Evolutionary conservation across 2,113 vertebrate species (phyloP).

Genomic region (Ursus arctos): DNA sequence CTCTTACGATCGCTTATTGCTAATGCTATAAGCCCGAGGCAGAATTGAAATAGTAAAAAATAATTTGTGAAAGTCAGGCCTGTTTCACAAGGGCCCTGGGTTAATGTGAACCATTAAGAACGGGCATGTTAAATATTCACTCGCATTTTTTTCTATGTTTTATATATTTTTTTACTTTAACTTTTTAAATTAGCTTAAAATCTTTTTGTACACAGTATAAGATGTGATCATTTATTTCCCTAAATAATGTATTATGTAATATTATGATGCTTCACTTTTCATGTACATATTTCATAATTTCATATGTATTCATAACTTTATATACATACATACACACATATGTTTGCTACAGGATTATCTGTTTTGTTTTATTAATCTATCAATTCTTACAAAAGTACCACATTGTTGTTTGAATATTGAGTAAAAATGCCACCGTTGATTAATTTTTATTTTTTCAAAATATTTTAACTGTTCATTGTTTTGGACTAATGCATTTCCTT

Average conservation of each 20-base stretch:
- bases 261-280: not conserved
- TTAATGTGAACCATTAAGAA: constrained; percentile 71
- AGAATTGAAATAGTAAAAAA: constrained; percentile 69
- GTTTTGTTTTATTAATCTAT: not conserved
- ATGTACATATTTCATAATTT: not conserved
- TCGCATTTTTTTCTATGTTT: constrained; percentile 36
- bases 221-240: not conserved
- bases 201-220: not conserved
- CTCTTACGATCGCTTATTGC: constrained; percentile 64
- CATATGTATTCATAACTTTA: not conserved
- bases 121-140: constrained; percentile 50
- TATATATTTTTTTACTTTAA: constrained; percentile 12
- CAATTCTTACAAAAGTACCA: not conserved
- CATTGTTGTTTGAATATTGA: not conserved
- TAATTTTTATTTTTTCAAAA: constrained; percentile 6
- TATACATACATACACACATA: not conserved
- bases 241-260: not conserved
- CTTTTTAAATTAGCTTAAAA: constrained; percentile 43
- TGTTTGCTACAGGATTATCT: not conserved
- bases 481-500: not conserved
- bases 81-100: not conserved
- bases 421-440: not conserved
- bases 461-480: not conserved
- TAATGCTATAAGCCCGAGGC: constrained; percentile 29
- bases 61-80: constrained; percentile 54